Percentiles rank a stretch among this genome's conserved stretches.
phyloP scores from a whole-genome alignment of 92 coral and sea anemone genomes.

The Siderastrea siderea region DNA sequence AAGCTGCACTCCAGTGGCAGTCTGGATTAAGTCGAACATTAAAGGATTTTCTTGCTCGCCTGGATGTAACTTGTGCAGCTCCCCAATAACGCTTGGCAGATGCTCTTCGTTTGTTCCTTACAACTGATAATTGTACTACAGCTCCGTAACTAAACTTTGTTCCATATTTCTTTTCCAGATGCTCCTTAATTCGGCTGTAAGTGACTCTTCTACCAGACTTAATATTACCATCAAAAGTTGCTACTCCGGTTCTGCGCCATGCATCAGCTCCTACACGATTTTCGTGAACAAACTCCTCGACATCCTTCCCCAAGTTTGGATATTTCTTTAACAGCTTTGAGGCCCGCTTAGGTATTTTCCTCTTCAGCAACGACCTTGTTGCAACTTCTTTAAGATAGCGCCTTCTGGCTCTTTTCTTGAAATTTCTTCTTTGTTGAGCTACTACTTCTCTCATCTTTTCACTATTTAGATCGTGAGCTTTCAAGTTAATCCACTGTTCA shows the following conservation, averaged over 20 bases:
- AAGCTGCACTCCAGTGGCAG: constrained; percentile 42
- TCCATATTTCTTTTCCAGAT: constrained; percentile 45
- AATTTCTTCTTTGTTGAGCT: constrained; percentile 15
- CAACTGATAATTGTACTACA: constrained; percentile 49
- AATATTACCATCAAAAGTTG: constrained; percentile 33
- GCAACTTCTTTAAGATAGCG: constrained; percentile 35
- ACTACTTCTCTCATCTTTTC: too few relatives aligned
- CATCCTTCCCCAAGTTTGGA: constrained; percentile 64
- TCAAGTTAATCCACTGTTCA: too few relatives aligned
- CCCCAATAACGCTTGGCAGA: constrained; percentile 43
- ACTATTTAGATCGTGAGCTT: too few relatives aligned
- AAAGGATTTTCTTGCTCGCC: constrained; percentile 56
- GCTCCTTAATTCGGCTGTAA: too few relatives aligned
- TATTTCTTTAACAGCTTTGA: constrained; percentile 38
- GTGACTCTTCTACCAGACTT: too few relatives aligned
- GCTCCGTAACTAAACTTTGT: constrained; percentile 61
- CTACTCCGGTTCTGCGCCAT: constrained; percentile 35
- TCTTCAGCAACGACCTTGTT: constrained; percentile 22
- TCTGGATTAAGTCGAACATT: constrained; percentile 41
- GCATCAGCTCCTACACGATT: constrained; percentile 60
- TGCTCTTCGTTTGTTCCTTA: constrained; percentile 36
- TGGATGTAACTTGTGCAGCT: constrained; percentile 53
- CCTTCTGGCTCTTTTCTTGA: constrained; percentile 44
- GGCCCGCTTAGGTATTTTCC: constrained; percentile 57
- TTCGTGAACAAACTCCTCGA: constrained; percentile 44